Evolutionary conservation across 2,888 invertebrate genomes (phyloP).

Genomic region (Lucinisca nassula): DNA sequence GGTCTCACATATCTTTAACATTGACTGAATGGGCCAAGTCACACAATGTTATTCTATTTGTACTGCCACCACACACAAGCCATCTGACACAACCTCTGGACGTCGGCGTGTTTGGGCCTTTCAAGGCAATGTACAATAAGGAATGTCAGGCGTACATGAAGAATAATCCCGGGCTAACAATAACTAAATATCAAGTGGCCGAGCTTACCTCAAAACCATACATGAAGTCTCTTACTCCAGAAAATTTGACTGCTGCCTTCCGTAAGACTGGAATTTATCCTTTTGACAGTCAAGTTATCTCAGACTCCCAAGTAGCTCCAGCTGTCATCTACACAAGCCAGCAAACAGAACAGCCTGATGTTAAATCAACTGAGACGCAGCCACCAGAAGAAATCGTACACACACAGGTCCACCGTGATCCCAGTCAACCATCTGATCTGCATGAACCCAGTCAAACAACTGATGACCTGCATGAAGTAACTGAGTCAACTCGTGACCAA

Average conservation of each 20-base stretch:
- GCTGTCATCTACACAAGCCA: no score
- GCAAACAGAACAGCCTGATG: no score
- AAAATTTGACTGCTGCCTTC: constrained; percentile 7
- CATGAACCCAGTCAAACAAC: no score
- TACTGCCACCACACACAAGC: constrained; percentile 60
- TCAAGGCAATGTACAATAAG: constrained; percentile 51
- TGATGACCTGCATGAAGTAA: no score
- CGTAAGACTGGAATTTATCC: constrained; percentile 18
- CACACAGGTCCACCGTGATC: no score
- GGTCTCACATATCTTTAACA: constrained; percentile 41
- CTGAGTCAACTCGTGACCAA: no score
- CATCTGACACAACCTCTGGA: constrained; percentile 56
- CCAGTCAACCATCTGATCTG: no score
- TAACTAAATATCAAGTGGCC: constrained; percentile 12
- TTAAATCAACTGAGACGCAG: no score
- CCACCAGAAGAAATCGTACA: no score
- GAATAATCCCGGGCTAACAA: background rate
- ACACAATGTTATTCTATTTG: constrained; percentile 52
- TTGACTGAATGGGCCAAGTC: constrained; percentile 46
- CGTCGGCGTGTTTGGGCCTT: constrained; percentile 45
- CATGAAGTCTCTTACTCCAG: constrained; percentile 12
- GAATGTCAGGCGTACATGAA: constrained; percentile 52
- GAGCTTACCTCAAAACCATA: constrained; percentile 12
- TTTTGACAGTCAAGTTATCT: background rate
- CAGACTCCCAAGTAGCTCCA: no score